A percentile compares a stretch with the other conserved stretches of the same genome.
phyloP scores from a whole-genome alignment of 2,113 vertebrate species.

The Aldabrachelys gigantea region DNA sequence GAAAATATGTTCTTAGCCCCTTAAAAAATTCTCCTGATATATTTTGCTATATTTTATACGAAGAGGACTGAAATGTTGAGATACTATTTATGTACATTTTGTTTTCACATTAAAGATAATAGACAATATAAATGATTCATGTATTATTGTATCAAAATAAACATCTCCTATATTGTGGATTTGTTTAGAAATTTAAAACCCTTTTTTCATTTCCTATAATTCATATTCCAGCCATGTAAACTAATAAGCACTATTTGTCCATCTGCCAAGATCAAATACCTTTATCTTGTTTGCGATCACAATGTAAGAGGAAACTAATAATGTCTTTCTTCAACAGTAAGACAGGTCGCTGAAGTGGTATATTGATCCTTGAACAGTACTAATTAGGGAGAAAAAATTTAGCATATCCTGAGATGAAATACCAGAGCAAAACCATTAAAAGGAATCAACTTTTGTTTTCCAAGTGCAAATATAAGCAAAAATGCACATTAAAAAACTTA shows the following conservation, averaged over 20 bases:
- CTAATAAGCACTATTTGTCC: neutral
- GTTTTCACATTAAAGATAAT: neutral
- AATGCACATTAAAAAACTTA: neutral
- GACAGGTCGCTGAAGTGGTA: neutral
- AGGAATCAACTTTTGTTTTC: neutral
- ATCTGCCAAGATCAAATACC: slow-evolving; percentile 31
- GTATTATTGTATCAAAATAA: neutral
- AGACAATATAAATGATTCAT: neutral
- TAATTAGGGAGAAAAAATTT: slow-evolving; percentile 7
- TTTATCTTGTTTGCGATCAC: slow-evolving; percentile 39
- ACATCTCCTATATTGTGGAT: neutral
- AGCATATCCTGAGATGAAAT: neutral
- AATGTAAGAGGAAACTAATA: slow-evolving; percentile 35
- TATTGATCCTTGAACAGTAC: slow-evolving; percentile 18
- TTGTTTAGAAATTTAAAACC: neutral
- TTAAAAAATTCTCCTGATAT: neutral
- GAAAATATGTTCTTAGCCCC: slow-evolving; percentile 2
- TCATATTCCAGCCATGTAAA: slow-evolving; percentile 29
- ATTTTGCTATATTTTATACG: neutral
- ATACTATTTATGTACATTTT: neutral
- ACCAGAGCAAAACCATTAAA: neutral
- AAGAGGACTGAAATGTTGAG: neutral
- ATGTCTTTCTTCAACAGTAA: slow-evolving; percentile 5
- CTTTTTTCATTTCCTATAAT: neutral
- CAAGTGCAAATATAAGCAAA: neutral